Conservation (phyloP, 2,797 vertebrate genomes). For the Clarias pachynema region DNA sequence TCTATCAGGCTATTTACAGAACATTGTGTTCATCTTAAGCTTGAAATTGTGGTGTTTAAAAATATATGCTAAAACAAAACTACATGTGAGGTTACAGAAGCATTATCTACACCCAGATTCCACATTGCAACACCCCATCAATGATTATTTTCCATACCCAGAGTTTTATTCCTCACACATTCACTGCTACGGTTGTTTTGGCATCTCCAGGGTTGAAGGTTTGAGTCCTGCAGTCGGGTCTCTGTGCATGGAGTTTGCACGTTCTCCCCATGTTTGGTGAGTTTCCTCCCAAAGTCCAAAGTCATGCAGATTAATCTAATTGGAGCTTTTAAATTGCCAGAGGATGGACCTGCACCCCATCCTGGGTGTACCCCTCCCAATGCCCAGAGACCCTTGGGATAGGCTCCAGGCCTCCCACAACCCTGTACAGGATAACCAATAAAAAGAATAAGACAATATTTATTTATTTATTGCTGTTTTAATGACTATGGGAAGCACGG, state of each 20-base stretch:
- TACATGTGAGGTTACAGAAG: not conserved
- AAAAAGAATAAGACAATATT: not conserved
- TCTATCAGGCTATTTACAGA: not conserved
- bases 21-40: not conserved
- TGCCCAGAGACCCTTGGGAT: no score
- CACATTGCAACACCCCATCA: not conserved
- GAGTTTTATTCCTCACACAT: not conserved
- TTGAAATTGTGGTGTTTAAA: not conserved
- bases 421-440: no score
- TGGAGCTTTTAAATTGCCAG: no score
- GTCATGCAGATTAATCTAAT: no score
- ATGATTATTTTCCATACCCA: not conserved
- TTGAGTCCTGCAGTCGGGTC: no score
- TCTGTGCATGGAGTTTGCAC: no score
- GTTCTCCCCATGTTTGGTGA: no score
- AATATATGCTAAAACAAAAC: not conserved
- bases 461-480: not conserved
- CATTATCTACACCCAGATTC: not conserved
- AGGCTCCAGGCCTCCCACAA: no score
- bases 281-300: no score
- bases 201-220: not conserved
- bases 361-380: no score
- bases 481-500: not conserved
- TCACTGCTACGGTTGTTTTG: not conserved
- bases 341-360: no score